Conservation (phyloP, 2,797 vertebrate genomes). For the Microctenopoma steveboyesi region DNA sequence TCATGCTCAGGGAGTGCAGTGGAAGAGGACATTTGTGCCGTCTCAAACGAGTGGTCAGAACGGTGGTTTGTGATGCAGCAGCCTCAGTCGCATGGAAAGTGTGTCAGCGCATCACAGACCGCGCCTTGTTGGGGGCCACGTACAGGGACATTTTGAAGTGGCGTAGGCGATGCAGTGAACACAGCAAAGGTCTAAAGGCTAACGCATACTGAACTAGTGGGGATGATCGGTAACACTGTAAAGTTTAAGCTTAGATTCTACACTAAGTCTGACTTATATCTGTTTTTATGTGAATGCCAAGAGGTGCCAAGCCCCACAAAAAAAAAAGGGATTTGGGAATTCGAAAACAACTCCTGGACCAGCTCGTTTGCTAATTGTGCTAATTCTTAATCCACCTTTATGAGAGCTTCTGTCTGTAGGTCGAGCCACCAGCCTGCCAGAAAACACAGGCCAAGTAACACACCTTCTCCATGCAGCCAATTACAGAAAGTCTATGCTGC, state of each 20-base stretch:
- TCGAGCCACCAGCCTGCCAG: conserved; percentile 35
- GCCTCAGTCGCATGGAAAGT: not conserved
- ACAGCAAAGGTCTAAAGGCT: not conserved
- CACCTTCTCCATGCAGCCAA: conserved; percentile 35
- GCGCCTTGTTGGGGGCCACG: not conserved
- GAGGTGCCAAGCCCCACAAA: not conserved
- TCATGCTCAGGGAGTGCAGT: not conserved
- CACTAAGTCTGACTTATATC: not conserved
- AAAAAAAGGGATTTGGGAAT: not conserved
- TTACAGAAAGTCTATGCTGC: conserved; percentile 34
- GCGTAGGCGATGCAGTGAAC: not conserved
- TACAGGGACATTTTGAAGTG: not conserved
- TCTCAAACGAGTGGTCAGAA: conserved; percentile 20
- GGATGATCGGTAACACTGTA: not conserved
- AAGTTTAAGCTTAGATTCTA: not conserved
- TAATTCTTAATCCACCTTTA: conserved; percentile 32
- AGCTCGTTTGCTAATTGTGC: conserved; percentile 26
- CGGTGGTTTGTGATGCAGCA: not conserved
- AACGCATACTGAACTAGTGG: no score
- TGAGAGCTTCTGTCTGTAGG: conserved; percentile 25
- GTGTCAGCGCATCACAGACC: no score
- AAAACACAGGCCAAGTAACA: conserved; percentile 39
- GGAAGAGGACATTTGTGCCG: not conserved
- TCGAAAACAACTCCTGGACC: not conserved
- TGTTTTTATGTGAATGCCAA: not conserved